phyloP scores from a whole-genome alignment of 2,888 invertebrate species.

The Plagiodera versicolora region DNA sequence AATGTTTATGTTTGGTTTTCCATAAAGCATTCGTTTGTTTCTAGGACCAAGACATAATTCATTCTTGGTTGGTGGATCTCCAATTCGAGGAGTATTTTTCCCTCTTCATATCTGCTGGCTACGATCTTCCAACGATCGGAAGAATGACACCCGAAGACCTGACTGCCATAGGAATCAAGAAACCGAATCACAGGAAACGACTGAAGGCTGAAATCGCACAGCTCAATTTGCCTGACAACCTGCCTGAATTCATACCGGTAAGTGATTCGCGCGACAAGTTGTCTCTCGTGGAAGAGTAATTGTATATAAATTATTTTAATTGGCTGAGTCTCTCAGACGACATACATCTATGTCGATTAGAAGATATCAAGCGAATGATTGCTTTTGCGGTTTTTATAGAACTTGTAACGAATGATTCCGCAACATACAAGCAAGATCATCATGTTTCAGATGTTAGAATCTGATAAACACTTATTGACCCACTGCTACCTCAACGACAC shows the following conservation, averaged over 20 bases:
- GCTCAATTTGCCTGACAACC: slow-evolving; percentile 89
- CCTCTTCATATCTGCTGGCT: slow-evolving; percentile 91
- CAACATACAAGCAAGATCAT: neutral
- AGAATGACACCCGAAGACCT: slow-evolving; percentile 98
- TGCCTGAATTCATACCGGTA: slow-evolving; percentile 93
- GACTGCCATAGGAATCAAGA: slow-evolving; percentile 88
- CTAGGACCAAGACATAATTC: slow-evolving; percentile 91
- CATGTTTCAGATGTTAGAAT: neutral
- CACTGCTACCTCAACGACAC: no score
- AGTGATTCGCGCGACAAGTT: slow-evolving; percentile 43
- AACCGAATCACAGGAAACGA: slow-evolving; percentile 94
- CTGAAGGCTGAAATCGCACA: slow-evolving; percentile 96
- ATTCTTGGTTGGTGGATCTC: slow-evolving; percentile 91
- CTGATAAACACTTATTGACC: neutral
- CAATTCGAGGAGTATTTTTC: slow-evolving; percentile 94
- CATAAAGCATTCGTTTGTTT: slow-evolving; percentile 37
- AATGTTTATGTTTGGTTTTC: neutral
- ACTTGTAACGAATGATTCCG: neutral
- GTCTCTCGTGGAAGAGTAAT: neutral
- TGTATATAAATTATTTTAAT: neutral
- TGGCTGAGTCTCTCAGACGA: neutral
- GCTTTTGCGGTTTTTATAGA: neutral
- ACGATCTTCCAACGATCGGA: slow-evolving; percentile 97
- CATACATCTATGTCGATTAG: neutral
- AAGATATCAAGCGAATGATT: neutral